Evolutionary conservation across 2,113 vertebrate species (phyloP), one percentile per base, ranked within the genome.

Genomic region (Nicator chloris): DNA sequence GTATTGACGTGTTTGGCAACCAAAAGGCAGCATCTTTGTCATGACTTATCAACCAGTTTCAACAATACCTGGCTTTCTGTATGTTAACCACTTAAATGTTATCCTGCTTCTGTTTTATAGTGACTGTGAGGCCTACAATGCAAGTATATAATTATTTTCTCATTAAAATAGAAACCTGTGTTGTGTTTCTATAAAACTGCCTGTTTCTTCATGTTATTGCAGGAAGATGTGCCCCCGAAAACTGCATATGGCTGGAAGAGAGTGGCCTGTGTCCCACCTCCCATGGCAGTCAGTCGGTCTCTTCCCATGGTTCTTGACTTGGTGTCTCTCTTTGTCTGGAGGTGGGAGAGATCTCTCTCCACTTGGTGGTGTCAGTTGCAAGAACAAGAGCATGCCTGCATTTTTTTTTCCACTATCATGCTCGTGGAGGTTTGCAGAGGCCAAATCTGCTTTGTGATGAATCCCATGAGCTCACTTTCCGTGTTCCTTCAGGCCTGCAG

Each of bases 61-160:
- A 96, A 95, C 66, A 96, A 84, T 96, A 96, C 89, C 94, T 97
- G 93, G 97, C 97, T 97, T 98, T 97, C 97, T 96, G 95, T 98
- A 98, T 98, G 98, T 99, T 99, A 99, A 98, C 98, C 98, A 99
- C 98, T 98, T 97, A 82, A 98, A 97, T 98, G 98, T 98, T 98
- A 98, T 96, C 97, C 97, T 97, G 98, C 98, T 98, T 98, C 83
- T 97, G 97, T 99, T 99, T 99, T 98, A 98, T 99, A 98, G 98
- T 98, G 98, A 98, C 98, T 99, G 98, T 99, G 99, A 98, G 98
- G 97, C 98, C 98, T 98, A 98, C 98, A 96, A 96, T 98, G 98
- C 98, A 98, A 98, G 97, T 98, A 98, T 99, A 99, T 98, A 98
- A 97, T 98, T 99, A 99, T 99, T 99, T 99, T 99, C 99, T 99